phyloP scores from a whole-genome alignment of 2,888 invertebrate species.

The Coronaproctus castanopsis region DNA sequence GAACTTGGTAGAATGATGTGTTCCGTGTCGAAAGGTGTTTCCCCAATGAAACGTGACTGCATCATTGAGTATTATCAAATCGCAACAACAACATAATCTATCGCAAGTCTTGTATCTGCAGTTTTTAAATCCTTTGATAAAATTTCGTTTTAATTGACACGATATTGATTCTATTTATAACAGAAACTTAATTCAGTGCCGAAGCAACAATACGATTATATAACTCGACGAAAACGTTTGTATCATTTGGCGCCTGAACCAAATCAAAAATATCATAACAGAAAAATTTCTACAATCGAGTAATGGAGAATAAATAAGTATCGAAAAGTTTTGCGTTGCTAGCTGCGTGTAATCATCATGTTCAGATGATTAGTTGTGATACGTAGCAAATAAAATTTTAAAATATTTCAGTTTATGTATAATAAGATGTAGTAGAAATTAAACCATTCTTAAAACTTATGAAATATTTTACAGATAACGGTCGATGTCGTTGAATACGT shows the following conservation, averaged over 20 bases:
- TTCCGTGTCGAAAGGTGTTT: slow-evolving; percentile 70
- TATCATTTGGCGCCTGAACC: slow-evolving; percentile 64
- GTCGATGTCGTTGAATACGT: too few relatives aligned
- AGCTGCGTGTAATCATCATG: slow-evolving; percentile 63
- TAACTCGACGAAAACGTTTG: slow-evolving; percentile 43
- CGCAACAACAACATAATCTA: too few relatives aligned
- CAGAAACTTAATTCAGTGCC: background rate
- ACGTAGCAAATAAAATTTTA: too few relatives aligned
- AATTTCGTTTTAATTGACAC: too few relatives aligned
- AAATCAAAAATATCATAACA: slow-evolving; percentile 56
- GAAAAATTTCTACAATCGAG: slow-evolving; percentile 56
- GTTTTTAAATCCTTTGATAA: too few relatives aligned
- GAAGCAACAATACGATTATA: slow-evolving; percentile 29
- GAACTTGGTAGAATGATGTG: slow-evolving; percentile 66
- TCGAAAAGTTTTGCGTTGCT: slow-evolving; percentile 64
- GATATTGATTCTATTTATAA: too few relatives aligned
- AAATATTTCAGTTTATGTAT: too few relatives aligned
- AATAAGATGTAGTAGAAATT: too few relatives aligned
- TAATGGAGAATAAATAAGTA: slow-evolving; percentile 86
- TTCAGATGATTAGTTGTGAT: slow-evolving; percentile 43
- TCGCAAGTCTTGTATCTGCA: too few relatives aligned
- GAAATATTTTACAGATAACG: too few relatives aligned
- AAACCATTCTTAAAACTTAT: too few relatives aligned
- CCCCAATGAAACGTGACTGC: slow-evolving; percentile 48
- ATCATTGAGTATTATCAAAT: too few relatives aligned